Conservation (phyloP, 1,140 invertebrate species). For the Fopius arisanus region DNA sequence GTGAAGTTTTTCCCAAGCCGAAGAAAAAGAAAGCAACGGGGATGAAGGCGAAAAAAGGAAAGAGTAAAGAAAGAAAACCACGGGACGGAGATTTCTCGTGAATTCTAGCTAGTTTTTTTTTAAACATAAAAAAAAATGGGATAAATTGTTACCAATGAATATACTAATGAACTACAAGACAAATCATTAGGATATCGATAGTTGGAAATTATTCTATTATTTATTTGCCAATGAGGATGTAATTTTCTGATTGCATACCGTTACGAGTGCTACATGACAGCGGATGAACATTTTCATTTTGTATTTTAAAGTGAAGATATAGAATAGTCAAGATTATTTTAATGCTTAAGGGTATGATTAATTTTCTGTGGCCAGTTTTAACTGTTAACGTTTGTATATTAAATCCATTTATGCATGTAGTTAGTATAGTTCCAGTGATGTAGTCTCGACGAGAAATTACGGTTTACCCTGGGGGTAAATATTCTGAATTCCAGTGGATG, state of each 20-base stretch:
- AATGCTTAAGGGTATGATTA: not conserved
- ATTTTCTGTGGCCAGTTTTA: conserved; percentile 40
- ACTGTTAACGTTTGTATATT: conserved; percentile 40
- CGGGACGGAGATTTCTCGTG: conserved; percentile 33
- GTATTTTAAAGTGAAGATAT: not conserved
- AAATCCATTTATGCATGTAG: conserved; percentile 29
- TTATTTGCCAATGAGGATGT: not conserved
- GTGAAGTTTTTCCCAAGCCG: conserved; percentile 70
- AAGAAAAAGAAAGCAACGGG: conserved; percentile 54
- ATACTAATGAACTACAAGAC: not conserved
- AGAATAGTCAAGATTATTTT: not conserved
- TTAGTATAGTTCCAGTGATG: not conserved
- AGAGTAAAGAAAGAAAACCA: conserved; percentile 44
- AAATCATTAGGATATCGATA: not conserved
- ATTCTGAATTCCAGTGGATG: too few relatives aligned
- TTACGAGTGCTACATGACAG: not conserved
- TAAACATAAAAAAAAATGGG: not conserved
- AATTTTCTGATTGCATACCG: not conserved
- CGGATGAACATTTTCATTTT: not conserved
- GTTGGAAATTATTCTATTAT: not conserved
- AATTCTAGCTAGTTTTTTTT: conserved; percentile 5
- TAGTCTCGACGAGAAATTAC: not conserved
- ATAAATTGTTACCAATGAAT: conserved; percentile 11
- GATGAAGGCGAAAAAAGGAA: conserved; percentile 49
- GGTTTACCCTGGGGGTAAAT: not conserved